Conservation (phyloP, 1,140 invertebrate species). For the Xylocopa sonorina region DNA sequence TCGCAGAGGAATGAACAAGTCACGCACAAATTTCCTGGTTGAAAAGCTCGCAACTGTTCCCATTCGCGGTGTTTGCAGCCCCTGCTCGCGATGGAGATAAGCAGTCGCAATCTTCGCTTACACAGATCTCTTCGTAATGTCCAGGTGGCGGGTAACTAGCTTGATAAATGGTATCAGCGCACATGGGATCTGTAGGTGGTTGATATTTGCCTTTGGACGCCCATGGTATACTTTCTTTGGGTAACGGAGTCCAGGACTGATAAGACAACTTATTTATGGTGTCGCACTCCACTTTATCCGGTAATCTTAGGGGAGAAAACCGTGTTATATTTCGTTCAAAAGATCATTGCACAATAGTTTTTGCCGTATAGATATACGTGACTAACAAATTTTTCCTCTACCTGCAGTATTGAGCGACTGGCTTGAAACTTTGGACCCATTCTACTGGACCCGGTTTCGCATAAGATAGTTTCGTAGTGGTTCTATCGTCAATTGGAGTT, state of each 20-base stretch:
- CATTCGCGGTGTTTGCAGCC: not conserved
- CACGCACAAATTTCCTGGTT: not conserved
- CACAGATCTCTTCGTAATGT: conserved; percentile 72
- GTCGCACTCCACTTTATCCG: conserved; percentile 82
- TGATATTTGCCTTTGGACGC: conserved; percentile 74
- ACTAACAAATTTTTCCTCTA: no score
- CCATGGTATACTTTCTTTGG: conserved; percentile 79
- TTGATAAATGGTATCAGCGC: conserved; percentile 79
- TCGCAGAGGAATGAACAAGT: not conserved
- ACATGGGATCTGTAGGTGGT: conserved; percentile 76
- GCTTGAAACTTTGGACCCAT: conserved; percentile 70
- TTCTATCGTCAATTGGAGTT: conserved; percentile 73
- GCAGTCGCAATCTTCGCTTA: not conserved
- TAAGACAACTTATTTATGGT: conserved; percentile 85
- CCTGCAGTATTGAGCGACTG: conserved; percentile 69
- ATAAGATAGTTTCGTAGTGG: conserved; percentile 72
- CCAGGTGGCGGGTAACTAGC: conserved; percentile 81
- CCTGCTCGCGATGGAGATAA: not conserved
- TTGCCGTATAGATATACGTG: not conserved
- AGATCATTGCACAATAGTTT: not conserved
- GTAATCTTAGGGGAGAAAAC: conserved; percentile 74
- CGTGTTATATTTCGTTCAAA: not conserved
- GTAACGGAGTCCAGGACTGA: conserved; percentile 76
- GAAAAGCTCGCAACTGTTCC: not conserved
- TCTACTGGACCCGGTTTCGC: conserved; percentile 60